Conservation (phyloP, 2,113 vertebrate genomes). For the Tragelaphus imberbis region DNA sequence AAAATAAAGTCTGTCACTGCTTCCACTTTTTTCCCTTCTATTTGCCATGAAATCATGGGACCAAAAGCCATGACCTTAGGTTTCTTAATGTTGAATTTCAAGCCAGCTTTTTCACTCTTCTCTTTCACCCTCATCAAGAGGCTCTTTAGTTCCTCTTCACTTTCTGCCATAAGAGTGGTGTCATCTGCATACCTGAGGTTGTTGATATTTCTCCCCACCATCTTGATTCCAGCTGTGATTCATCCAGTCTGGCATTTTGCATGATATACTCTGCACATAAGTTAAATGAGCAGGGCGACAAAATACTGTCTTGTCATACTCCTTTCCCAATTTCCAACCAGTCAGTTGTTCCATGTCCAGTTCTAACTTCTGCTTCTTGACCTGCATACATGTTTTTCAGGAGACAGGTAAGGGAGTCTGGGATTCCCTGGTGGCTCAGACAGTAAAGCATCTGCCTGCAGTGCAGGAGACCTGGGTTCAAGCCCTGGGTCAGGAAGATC, state of each 20-base stretch:
- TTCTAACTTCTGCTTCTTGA: not conserved
- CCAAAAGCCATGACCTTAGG: not conserved
- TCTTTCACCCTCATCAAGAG: not conserved
- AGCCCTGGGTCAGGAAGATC: not conserved
- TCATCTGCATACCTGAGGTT: not conserved
- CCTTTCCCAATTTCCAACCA: not conserved
- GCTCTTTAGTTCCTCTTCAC: not conserved
- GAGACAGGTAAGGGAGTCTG: not conserved
- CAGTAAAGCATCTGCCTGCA: not conserved
- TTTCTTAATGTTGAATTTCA: not conserved
- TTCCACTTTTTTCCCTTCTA: not conserved
- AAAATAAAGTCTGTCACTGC: not conserved
- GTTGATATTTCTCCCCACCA: not conserved
- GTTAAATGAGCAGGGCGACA: not conserved
- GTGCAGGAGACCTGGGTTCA: not conserved
- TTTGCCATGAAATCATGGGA: not conserved
- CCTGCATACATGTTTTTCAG: not conserved
- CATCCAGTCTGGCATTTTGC: not conserved
- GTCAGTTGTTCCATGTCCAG: not conserved
- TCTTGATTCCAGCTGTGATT: not conserved
- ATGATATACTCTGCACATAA: not conserved
- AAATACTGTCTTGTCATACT: not conserved
- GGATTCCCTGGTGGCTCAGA: not conserved
- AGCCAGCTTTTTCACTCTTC: not conserved
- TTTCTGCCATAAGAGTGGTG: not conserved